These are phyloP conservation scores for Acanthopleura granulata DNA, from an alignment of 2,888 invertebrate genomes.

Conservation along the genomic window DNA sequence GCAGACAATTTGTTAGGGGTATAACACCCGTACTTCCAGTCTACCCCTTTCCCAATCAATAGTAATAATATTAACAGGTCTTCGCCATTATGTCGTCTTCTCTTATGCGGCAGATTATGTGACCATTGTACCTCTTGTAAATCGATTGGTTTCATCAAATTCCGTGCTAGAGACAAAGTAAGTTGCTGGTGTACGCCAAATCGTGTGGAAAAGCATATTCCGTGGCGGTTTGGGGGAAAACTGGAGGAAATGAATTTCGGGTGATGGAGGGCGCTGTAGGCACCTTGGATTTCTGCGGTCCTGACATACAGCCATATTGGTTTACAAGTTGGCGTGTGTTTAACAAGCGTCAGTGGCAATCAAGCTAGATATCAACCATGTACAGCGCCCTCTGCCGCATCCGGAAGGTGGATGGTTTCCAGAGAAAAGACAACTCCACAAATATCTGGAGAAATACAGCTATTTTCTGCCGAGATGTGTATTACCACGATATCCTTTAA, in stretches of 20 bases:
- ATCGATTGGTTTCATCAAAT: constrained; percentile 8
- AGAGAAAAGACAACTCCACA: background rate
- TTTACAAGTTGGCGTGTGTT: background rate
- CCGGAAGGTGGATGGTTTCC: background rate
- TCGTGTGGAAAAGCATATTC: constrained; percentile 19
- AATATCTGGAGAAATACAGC: no score
- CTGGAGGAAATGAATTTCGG: constrained; percentile 4
- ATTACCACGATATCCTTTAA: no score
- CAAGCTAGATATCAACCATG: background rate
- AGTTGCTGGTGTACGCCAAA: constrained; percentile 1
- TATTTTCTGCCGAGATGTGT: no score
- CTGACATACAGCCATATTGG: background rate
- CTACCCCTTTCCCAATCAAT: background rate
- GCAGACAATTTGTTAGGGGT: background rate
- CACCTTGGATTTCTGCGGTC: background rate
- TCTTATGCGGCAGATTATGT: constrained; percentile 1
- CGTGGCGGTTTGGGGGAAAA: background rate
- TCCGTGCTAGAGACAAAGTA: constrained; percentile 13
- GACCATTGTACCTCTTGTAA: background rate
- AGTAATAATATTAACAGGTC: constrained; percentile 15
- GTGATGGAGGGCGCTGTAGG: background rate
- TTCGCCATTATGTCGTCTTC: constrained; percentile 11
- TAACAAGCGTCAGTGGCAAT: background rate
- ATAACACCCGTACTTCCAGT: background rate
- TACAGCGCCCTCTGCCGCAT: background rate